phyloP scores from a whole-genome alignment of 2,888 invertebrate species.

The Pristionchus entomophagus region DNA sequence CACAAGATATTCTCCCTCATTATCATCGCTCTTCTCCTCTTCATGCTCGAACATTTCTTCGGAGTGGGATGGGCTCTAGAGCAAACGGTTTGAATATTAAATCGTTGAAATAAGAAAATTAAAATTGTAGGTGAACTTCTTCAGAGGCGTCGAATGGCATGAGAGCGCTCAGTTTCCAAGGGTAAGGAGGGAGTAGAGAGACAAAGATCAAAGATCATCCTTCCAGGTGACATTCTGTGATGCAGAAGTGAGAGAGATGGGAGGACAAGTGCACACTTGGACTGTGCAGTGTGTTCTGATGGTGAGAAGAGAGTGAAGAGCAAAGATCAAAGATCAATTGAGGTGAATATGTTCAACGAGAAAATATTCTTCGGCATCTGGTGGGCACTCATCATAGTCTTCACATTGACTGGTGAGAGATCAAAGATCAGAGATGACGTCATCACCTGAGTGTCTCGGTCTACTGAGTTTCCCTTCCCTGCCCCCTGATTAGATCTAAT shows the following conservation, averaged over 20 bases:
- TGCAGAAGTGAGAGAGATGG: slow-evolving; percentile 68
- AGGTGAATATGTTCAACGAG: slow-evolving; percentile 75
- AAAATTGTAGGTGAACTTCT: slow-evolving; percentile 59
- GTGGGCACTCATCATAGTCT: slow-evolving; percentile 15
- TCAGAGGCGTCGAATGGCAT: slow-evolving; percentile 71
- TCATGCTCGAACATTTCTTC: slow-evolving; percentile 48
- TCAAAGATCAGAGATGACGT: not conserved
- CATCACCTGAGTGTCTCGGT: too few species aligned
- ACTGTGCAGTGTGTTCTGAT: slow-evolving; percentile 73
- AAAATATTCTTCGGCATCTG: slow-evolving; percentile 69
- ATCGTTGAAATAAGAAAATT: not conserved
- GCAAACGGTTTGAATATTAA: not conserved
- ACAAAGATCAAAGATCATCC: slow-evolving; percentile 16
- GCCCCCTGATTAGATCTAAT: not conserved
- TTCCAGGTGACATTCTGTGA: slow-evolving; percentile 72
- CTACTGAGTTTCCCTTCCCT: not conserved
- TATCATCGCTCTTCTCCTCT: slow-evolving; percentile 21
- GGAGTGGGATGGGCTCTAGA: slow-evolving; percentile 69
- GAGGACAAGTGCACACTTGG: slow-evolving; percentile 60
- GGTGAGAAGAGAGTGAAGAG: slow-evolving; percentile 52
- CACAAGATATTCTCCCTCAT: slow-evolving; percentile 42
- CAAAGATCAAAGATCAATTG: slow-evolving; percentile 8
- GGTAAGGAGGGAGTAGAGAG: slow-evolving; percentile 57
- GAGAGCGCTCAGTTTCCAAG: slow-evolving; percentile 75
- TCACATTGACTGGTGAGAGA: slow-evolving; percentile 51